Percentiles rank a stretch among this genome's conserved stretches.
Conservation (phyloP, 2,888 invertebrate genomes). For the Amorpha juglandis region DNA sequence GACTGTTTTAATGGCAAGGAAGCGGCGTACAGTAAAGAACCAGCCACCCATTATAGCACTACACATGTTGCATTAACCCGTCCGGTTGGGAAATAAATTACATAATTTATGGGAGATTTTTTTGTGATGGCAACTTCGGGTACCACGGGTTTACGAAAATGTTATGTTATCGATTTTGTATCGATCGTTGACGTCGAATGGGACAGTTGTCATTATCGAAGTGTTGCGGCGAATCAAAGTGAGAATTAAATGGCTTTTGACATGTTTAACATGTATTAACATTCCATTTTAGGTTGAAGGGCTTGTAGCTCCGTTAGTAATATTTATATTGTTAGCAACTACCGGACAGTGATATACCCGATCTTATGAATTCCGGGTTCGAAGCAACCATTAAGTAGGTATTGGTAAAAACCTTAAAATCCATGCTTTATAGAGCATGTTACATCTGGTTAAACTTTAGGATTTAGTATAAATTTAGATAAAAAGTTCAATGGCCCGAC, state of each 20-base stretch:
- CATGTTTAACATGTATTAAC: conserved; percentile 8
- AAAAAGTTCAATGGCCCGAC: too few species aligned
- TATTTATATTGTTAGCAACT: neutral
- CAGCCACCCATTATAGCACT: conserved; percentile 54
- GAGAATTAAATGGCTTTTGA: conserved; percentile 16
- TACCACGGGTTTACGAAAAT: conserved; percentile 39
- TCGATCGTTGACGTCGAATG: conserved; percentile 10
- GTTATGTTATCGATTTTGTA: conserved; percentile 38
- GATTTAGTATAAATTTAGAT: too few species aligned
- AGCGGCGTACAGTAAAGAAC: conserved; percentile 70
- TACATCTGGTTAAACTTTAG: too few species aligned
- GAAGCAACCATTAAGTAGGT: too few species aligned
- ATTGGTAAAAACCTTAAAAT: too few species aligned
- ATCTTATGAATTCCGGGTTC: too few species aligned
- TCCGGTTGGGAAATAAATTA: conserved; percentile 69
- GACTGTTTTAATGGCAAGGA: conserved; percentile 74
- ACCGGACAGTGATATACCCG: neutral
- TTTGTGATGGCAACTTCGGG: conserved; percentile 61
- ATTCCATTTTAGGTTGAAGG: neutral
- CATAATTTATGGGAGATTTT: conserved; percentile 69
- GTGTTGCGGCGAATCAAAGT: conserved; percentile 20
- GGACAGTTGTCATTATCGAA: conserved; percentile 20
- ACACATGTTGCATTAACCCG: conserved; percentile 64
- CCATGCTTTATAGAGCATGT: too few species aligned
- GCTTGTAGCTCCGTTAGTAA: neutral